Evolutionary conservation across 2,797 vertebrate species (phyloP), one percentile per base, ranked within the genome.

Genomic region (Megalops cyprinoides): DNA sequence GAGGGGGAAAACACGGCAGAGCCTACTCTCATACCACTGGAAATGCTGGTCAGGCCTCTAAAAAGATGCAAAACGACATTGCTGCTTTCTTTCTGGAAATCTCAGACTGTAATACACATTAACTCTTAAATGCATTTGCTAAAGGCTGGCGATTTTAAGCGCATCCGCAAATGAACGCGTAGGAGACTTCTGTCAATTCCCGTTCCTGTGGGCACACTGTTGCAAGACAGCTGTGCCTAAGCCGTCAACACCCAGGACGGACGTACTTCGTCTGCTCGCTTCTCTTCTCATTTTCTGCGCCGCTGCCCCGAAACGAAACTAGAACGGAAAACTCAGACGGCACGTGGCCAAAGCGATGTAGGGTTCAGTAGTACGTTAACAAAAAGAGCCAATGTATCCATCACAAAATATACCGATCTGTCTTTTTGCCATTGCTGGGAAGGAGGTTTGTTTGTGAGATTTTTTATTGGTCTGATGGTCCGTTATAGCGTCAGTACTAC

Each of bases 41-140:
- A n/a, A 12, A 4, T 10, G 18, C 28, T 56, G 10, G 18, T 1
- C 1, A 60, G 46, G 60, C 23, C 31, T 76, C 51, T 65, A 55
- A 18, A 76, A 10, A 6, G 28, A 51, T 25, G 79, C 55, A 42
- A 76, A 56, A 75, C 37, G 62, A 34, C 76, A 4, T 71, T 14
- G 46, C 79, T 67, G 44, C 74, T 81, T 67, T 31, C 46, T 39
- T 55, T 76, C 51, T 73, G 71, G 2, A 65, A 65, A 65, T n/a
- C n/a, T n/a, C 60, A 0, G 60, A 37, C 60, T 12, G 56, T 60
- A 31, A 25, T 6, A 60, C 6, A 25, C n/a, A 1, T 31, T 60
- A 25, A 25, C 60, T 34, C 37, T 4, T 65, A 34, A 14, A 65
- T 37, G 14, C 60, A 15, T 28, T 34, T 65, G 25, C 60, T 56